phyloP scores from a whole-genome alignment of 1,140 invertebrate genomes.

The Drosophila sproati region DNA sequence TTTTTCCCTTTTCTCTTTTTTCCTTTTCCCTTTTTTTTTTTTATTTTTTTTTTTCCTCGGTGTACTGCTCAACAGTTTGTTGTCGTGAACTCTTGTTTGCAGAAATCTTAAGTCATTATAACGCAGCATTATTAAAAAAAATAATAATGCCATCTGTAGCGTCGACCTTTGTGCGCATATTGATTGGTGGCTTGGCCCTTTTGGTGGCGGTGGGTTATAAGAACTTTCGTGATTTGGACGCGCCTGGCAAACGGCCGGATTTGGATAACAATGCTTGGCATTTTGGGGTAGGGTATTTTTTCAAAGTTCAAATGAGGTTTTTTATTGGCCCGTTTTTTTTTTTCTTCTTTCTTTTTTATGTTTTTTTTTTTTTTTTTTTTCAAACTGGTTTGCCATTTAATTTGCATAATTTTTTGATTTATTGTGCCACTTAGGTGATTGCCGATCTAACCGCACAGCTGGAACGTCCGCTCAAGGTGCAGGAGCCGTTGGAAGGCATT shows the following conservation, averaged over 20 bases:
- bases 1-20: too few species aligned
- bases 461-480: conserved; percentile 85
- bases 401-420: conserved; percentile 11
- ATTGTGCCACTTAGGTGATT: conserved; percentile 85
- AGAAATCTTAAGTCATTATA: neutral
- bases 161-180: conserved; percentile 42
- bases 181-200: conserved; percentile 54
- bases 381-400: conserved; percentile 28
- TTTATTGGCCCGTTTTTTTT: too few species aligned
- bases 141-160: conserved; percentile 32
- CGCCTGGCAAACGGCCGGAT: conserved; percentile 61
- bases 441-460: conserved; percentile 88
- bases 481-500: conserved; percentile 88
- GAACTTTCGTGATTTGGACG: conserved; percentile 60
- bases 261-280: conserved; percentile 67
- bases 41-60: too few species aligned
- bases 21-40: too few species aligned
- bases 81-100: neutral
- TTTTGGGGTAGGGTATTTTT: too few species aligned
- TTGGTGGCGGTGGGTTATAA: conserved; percentile 55
- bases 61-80: too few species aligned
- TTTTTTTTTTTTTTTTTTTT: neutral
- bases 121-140: conserved; percentile 1
- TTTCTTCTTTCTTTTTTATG: neutral
- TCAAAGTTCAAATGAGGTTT: too few species aligned